phyloP scores from a whole-genome alignment of 2,888 invertebrate species.

The Mimumesa dahlbomi region DNA sequence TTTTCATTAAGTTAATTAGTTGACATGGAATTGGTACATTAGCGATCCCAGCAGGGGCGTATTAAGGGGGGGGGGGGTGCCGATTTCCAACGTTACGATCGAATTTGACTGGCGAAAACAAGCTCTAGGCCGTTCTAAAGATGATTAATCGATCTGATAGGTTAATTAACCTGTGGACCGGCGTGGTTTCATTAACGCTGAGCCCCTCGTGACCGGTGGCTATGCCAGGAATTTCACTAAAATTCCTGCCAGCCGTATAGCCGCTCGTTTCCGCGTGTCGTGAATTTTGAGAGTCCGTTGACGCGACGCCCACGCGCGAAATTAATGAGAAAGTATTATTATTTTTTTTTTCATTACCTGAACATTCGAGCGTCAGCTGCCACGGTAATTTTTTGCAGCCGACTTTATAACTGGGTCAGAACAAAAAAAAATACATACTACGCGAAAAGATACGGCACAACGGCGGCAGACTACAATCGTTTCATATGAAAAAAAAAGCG shows the following conservation, averaged over 20 bases:
- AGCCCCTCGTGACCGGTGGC: conserved; percentile 52
- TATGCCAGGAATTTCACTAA: conserved; percentile 72
- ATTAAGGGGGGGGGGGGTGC: no score
- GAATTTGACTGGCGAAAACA: conserved; percentile 22
- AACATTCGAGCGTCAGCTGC: neutral
- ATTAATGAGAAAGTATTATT: conserved; percentile 9
- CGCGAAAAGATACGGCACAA: no score
- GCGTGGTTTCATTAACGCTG: conserved; percentile 68
- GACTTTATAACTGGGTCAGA: conserved; percentile 35
- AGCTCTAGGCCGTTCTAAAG: conserved; percentile 27
- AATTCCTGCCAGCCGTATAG: conserved; percentile 65
- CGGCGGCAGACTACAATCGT: no score
- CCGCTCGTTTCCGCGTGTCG: conserved; percentile 47
- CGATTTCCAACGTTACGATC: neutral
- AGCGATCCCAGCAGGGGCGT: no score
- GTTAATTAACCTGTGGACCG: conserved; percentile 70
- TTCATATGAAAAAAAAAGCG: no score
- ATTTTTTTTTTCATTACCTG: conserved; percentile 28
- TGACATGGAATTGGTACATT: no score
- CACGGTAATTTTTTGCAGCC: conserved; percentile 26
- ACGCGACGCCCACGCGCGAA: conserved; percentile 20
- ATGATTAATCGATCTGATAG: conserved; percentile 74
- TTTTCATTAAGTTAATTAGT: no score
- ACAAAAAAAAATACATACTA: neutral
- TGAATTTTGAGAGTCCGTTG: conserved; percentile 60